Percentiles rank a stretch among this genome's conserved stretches.
Evolutionary conservation across 2,113 vertebrate genomes (phyloP).

Genomic region (Gnathonemus longibarbis): DNA sequence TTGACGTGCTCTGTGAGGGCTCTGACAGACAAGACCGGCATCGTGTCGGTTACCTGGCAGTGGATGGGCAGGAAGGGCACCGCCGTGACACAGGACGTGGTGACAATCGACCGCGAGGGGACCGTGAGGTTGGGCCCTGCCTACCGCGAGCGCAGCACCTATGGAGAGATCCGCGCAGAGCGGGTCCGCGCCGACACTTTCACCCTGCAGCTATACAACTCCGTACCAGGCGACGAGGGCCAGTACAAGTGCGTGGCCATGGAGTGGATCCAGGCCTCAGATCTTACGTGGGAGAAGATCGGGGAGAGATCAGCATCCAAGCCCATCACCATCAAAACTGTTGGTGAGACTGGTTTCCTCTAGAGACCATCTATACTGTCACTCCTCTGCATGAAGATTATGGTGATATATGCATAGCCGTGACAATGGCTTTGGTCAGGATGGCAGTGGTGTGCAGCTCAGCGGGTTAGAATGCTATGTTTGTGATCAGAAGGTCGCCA

Average conservation of each 20-base stretch:
- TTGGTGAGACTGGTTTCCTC: slow-evolving; percentile 67
- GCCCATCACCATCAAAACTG: slow-evolving; percentile 72
- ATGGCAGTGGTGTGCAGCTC: neutral
- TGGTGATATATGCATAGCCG: neutral
- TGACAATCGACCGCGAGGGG: slow-evolving; percentile 77
- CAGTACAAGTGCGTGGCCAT: slow-evolving; percentile 81
- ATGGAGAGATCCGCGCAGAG: slow-evolving; percentile 79
- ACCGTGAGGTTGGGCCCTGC: slow-evolving; percentile 64
- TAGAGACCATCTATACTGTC: neutral
- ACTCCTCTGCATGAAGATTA: neutral
- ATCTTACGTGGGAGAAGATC: slow-evolving; percentile 79
- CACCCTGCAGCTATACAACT: slow-evolving; percentile 76
- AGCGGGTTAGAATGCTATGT: neutral
- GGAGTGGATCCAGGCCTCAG: slow-evolving; percentile 71
- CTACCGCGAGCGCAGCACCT: slow-evolving; percentile 77
- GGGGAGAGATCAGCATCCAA: slow-evolving; percentile 70
- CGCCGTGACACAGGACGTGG: slow-evolving; percentile 62
- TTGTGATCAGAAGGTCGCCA: neutral
- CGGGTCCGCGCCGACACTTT: slow-evolving; percentile 68
- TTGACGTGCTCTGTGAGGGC: slow-evolving; percentile 74
- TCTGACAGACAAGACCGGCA: slow-evolving; percentile 54
- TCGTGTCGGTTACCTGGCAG: slow-evolving; percentile 79
- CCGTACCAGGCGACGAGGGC: slow-evolving; percentile 77
- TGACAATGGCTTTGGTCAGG: neutral
- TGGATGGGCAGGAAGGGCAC: slow-evolving; percentile 67